phyloP scores from a whole-genome alignment of 2,113 vertebrate genomes.

The Ranitomeya imitator region DNA sequence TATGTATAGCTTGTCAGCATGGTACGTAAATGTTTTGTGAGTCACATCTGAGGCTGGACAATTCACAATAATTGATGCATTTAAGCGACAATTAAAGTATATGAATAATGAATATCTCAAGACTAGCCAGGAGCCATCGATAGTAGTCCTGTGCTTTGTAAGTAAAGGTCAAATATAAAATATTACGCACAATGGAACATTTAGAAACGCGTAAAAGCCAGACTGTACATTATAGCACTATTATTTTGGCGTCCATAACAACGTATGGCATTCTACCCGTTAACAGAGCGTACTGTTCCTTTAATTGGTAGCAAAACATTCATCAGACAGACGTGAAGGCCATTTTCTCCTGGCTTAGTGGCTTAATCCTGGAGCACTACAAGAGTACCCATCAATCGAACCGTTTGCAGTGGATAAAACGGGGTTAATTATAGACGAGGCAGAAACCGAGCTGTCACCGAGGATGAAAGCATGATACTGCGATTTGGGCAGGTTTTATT shows the following conservation, averaged over 20 bases:
- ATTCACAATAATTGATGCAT: slow-evolving; percentile 23
- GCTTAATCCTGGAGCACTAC: not conserved
- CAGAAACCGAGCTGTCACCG: not conserved
- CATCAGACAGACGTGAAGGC: not conserved
- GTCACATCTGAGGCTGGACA: not conserved
- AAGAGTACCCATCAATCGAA: not conserved
- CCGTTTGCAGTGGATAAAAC: not conserved
- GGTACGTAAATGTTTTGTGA: not conserved
- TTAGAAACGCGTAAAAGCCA: not conserved
- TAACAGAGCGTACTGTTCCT: not conserved
- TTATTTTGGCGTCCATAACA: not conserved
- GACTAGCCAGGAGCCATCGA: not conserved
- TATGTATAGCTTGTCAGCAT: slow-evolving; percentile 11
- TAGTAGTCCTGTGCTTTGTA: not conserved
- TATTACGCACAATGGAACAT: not conserved
- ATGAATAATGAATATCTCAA: slow-evolving; percentile 38
- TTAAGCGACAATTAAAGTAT: slow-evolving; percentile 38
- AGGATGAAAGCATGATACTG: not conserved
- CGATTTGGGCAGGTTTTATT: not conserved
- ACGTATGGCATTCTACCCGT: not conserved
- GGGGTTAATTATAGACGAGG: not conserved
- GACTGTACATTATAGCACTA: not conserved
- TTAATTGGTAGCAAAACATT: not conserved
- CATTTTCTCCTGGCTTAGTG: not conserved
- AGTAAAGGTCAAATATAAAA: not conserved